Evolutionary conservation across 2,797 vertebrate genomes (phyloP), one percentile per base, ranked within the genome.

Genomic region (Chrosomus eos): DNA sequence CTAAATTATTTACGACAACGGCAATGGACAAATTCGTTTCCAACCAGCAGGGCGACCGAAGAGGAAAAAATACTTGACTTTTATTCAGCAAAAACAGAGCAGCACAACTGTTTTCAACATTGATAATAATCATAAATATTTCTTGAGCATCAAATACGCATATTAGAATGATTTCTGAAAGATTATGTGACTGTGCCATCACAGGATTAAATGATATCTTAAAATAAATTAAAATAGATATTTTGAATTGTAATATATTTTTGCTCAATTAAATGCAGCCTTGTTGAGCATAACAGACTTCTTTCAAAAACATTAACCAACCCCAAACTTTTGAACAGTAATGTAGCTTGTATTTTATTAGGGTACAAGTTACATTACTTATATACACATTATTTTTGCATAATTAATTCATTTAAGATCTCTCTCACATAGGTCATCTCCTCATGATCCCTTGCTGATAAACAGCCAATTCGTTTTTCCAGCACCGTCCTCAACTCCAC

Each of bases 351-450:
- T 10, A 21, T 66, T 3, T 36, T 19, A 43, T 43, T 43, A 43
- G 11, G 43, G 11, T 43, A 43, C 11, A 16, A 48, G 45, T 48
- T 5, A 48, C 45, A 48, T 48, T 48, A 48, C 13, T 16, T 48
- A 23, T 23, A 38, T 11, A 68, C 19, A 68, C 33, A 68, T 18
- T 14, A 31, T 31, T 60, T 62, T 7, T 64, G 6, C 28, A 4
- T 31, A 64, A 64, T 64, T 64, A 6, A 31, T 64, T n/a, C 2
- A 16, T n/a, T 48, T 64, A 14, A 83, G 21, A 23, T 21, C 33
- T 70, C 19, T 94, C 97, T 92, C 89, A 99, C 98, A 10, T 97
- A 95, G 79, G 97, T 97, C 95, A 99, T 93, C 87, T 99, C 98
- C 86, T 97, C 94, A n/a, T 96, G 95, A 90, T 96, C 92, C 80